Evolutionary conservation across 1,140 invertebrate genomes (phyloP), one percentile per base, ranked within the genome.

Genomic region (Leptestheria dahalacensis): DNA sequence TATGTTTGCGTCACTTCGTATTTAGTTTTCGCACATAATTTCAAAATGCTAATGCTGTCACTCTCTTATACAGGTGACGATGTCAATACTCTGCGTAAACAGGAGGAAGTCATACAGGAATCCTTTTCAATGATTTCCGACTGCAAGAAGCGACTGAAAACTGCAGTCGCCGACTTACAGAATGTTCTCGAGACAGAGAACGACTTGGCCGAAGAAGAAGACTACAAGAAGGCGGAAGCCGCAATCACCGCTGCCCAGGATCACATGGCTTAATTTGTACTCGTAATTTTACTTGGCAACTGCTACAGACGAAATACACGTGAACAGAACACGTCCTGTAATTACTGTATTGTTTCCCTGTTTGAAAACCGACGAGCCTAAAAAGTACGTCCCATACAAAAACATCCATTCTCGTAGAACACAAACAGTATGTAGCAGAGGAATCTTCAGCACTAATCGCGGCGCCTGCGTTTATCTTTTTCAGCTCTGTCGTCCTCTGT

Each of bases 111-210:
- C 2, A 74, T 92, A 28, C 82, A 86, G 66, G 90, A 94, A 70
- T 84, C 82, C 23, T 72, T 86, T 59, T 88, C 90, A 84, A 93
- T 94, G 86, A 77, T 92, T 48, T 87, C 88, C 1, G 88, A 92
- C 68, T 87, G 85, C 67, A 84, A 88, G 66, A 78, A 86, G 62
- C 82, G 88, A 68, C 73, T 91, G 51, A 64, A 61, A 48, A 28
- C 64, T 70, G 88, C 89, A 33, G 83, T 75, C 65, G 79, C 82
- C 61, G 84, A 91, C 60, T 74, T 94, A 15, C 82, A 87, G 70
- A 78, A 75, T 49, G 79, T 83, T 56, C 67, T 91, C 33, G 79
- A 84, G 61, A 78, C 78, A 6, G 88, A 89, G 68, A 72, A 78
- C 67, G 85, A 90, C 67, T 75, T 91, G 3, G 82, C 82, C 68